Base-by-base conservation (phyloP, 2,797 vertebrate species). In the Anableps anableps region DNA sequence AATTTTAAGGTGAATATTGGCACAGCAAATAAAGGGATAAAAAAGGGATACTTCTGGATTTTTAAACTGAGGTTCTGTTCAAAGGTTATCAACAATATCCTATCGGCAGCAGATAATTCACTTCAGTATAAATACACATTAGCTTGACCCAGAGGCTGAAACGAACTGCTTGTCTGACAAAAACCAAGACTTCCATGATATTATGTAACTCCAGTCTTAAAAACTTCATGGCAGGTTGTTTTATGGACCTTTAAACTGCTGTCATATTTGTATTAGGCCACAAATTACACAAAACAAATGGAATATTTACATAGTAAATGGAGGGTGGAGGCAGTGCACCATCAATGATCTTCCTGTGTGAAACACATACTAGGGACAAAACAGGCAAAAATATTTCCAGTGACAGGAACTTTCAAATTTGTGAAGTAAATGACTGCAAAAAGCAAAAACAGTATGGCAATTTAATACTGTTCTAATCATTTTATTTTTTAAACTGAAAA, bases 1-100 rank as follows among this genome's bases (percentile, higher is more conserved):
- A 96, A 96, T 80, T 96, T 96, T 81, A 96, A 96, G 91, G 93
- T 95, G 71, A 79, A 64, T 29, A 0, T 26, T 72, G 5, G 17
- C 14, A 53, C 75, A 38, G 11, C 23, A 72, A 13, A 55, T 6
- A 79, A 43, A 82, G 5, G 19, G 4, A n/a, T 38, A 1, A 5
- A 2, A 36, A 13, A 29, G 9, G 19, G 5, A 21, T 8, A 23
- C 1, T 66, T 66, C 34, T 66, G 34, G 62, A 21, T 10, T 6
- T 41, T 64, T 36, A 64, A 64, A 36, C 8, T 21, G 21, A 41
- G 23, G 23, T 13, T 43, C 34, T 36, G 31, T 66, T 43, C 4
- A 41, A 71, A 71, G 13, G 19, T 66, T 23, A 36, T 36, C 4
- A 66, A 38, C 34, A 41, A 70, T 26, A 70, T 43, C 11, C 36